Percentiles rank a stretch among this genome's conserved stretches.
Conservation (phyloP, 2,888 invertebrate genomes). For the Lasioglossum lativentre region DNA sequence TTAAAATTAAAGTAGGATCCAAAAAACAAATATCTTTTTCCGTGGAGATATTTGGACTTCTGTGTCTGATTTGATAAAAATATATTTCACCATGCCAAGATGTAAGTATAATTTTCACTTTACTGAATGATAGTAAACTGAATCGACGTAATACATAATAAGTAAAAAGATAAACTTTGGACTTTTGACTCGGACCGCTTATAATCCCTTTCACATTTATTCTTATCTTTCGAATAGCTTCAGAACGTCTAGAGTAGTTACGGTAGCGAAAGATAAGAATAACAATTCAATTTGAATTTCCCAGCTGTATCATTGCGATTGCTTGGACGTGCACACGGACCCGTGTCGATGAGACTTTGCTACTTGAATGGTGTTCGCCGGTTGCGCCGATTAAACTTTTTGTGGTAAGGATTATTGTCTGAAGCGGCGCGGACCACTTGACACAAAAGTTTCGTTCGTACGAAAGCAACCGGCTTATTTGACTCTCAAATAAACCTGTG, state of each 20-base stretch:
- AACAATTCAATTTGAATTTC: not conserved
- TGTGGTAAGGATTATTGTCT: constrained; percentile 30
- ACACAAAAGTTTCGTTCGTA: constrained; percentile 52
- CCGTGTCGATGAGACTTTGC: not conserved
- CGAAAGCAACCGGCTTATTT: constrained; percentile 42
- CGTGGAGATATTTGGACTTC: too few species aligned
- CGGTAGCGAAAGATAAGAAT: not conserved
- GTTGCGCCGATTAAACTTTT: constrained; percentile 42
- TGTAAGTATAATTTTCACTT: too few species aligned
- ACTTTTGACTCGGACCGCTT: not conserved
- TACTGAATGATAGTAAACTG: too few species aligned
- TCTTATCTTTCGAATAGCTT: not conserved
- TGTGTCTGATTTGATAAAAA: not conserved
- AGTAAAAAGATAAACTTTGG: too few species aligned
- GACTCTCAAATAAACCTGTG: constrained; percentile 53
- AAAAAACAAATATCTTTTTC: too few species aligned
- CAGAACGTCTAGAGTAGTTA: not conserved
- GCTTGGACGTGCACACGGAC: not conserved
- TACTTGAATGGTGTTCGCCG: not conserved
- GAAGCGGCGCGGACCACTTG: constrained; percentile 42
- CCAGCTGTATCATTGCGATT: not conserved
- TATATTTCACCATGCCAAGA: not conserved
- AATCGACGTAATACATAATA: too few species aligned
- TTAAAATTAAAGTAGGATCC: too few species aligned
- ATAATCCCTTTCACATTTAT: not conserved